phyloP scores from a whole-genome alignment of 2,797 vertebrate species.

The Sebastes kiyomatsui region DNA sequence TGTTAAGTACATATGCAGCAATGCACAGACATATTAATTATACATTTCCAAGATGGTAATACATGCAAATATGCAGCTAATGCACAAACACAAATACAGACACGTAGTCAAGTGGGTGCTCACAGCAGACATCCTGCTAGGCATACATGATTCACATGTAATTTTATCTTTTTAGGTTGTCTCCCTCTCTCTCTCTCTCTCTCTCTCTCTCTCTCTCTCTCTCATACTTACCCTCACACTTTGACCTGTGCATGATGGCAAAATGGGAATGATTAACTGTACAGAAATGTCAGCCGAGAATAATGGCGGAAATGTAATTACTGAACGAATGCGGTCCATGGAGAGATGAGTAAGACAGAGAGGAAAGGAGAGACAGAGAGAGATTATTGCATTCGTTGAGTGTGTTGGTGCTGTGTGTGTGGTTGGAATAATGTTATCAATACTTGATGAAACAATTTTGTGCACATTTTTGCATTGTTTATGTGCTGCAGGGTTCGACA shows the following conservation, averaged over 20 bases:
- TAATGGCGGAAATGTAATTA: conserved; percentile 78
- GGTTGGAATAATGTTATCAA: conserved; percentile 4
- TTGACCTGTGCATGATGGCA: conserved; percentile 68
- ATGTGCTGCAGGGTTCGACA: not conserved
- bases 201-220: not conserved
- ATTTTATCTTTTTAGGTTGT: conserved; percentile 37
- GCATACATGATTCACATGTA: conserved; percentile 24
- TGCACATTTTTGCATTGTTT: not conserved
- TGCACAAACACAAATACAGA: conserved; percentile 2
- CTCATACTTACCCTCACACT: conserved; percentile 48
- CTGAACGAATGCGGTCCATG: conserved; percentile 46
- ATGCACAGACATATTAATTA: conserved; percentile 4
- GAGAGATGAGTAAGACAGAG: conserved; percentile 55
- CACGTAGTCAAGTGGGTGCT: conserved; percentile 1
- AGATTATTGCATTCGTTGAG: not conserved
- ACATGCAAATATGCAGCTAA: conserved; percentile 14
- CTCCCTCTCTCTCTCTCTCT: not conserved
- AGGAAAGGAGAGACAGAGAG: conserved; percentile 9
- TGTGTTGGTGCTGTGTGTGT: not conserved
- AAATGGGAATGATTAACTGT: conserved; percentile 76
- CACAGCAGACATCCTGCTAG: conserved; percentile 1
- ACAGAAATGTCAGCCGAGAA: conserved; percentile 77
- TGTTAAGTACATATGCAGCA: not conserved
- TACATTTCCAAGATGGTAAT: not conserved
- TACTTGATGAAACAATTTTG: conserved; percentile 6